Percentiles rank a stretch among this genome's conserved stretches.
phyloP scores from a whole-genome alignment of 2,888 invertebrate genomes.

The Spodoptera littoralis region DNA sequence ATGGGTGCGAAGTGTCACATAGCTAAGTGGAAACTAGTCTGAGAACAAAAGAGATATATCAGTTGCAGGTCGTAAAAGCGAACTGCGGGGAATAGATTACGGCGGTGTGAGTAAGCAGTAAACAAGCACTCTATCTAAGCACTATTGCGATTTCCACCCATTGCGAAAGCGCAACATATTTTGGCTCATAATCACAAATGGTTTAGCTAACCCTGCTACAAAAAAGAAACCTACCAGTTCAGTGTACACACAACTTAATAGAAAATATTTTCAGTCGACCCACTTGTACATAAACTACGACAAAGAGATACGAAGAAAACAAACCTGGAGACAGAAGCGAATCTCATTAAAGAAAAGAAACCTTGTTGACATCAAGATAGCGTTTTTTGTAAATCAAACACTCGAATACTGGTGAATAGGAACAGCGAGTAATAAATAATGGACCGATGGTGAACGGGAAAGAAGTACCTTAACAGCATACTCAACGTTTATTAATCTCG shows the following conservation, averaged over 20 bases:
- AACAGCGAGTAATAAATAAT: constrained; percentile 29
- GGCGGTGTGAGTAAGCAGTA: constrained; percentile 20
- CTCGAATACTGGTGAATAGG: constrained; percentile 18
- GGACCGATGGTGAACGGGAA: constrained; percentile 26
- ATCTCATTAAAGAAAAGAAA: constrained; percentile 40
- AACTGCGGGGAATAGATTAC: constrained; percentile 29
- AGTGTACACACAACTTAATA: constrained; percentile 10
- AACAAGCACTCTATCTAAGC: constrained; percentile 33
- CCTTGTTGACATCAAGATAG: constrained; percentile 25
- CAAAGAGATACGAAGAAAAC: constrained; percentile 32
- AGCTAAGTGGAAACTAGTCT: constrained; percentile 8
- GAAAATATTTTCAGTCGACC: constrained; percentile 21
- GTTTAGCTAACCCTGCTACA: background rate
- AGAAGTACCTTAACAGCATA: constrained; percentile 28
- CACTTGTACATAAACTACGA: constrained; percentile 31
- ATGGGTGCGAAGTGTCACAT: constrained; percentile 9
- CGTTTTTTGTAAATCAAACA: constrained; percentile 35
- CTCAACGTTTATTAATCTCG: constrained; percentile 45
- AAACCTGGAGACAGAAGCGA: constrained; percentile 41
- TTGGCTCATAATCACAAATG: constrained; percentile 4
- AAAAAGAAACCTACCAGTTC: background rate
- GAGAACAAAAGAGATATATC: constrained; percentile 17
- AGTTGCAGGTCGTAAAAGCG: constrained; percentile 33
- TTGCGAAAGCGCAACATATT: background rate
- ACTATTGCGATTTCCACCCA: constrained; percentile 9